Evolutionary conservation across 2,888 invertebrate genomes (phyloP).

Genomic region (Tetrapedia diversipes): DNA sequence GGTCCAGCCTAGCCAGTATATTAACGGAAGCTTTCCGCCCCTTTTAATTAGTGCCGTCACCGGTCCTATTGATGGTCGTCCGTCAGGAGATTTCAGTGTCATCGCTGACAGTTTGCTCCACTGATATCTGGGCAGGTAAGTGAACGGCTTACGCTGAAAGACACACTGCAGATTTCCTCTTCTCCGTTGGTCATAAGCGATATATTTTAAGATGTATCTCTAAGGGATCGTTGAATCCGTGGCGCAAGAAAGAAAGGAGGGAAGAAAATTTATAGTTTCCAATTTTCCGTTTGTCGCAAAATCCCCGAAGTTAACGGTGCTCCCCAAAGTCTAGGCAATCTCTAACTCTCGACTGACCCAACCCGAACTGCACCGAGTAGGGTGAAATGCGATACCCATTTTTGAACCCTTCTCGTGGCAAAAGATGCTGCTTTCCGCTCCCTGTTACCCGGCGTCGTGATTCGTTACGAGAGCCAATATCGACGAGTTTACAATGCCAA

Average conservation of each 20-base stretch:
- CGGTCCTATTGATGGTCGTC: not conserved
- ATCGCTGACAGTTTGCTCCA: too few relatives aligned
- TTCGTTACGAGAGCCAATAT: slow-evolving; percentile 13
- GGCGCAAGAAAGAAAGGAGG: not conserved
- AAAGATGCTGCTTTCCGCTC: not conserved
- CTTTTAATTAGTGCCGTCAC: not conserved
- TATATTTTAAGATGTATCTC: slow-evolving; percentile 17
- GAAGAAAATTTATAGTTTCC: slow-evolving; percentile 60
- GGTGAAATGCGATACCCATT: slow-evolving; percentile 19
- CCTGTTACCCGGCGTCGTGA: slow-evolving; percentile 16
- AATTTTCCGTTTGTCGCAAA: slow-evolving; percentile 55
- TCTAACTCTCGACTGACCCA: slow-evolving; percentile 21
- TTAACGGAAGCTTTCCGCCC: not conserved
- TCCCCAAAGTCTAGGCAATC: slow-evolving; percentile 5
- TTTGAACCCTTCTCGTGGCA: not conserved
- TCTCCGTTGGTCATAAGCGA: slow-evolving; percentile 28
- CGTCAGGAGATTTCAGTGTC: not conserved
- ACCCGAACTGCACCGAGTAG: slow-evolving; percentile 18
- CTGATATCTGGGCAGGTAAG: too few relatives aligned
- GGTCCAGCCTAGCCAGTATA: not conserved
- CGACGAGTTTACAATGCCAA: not conserved
- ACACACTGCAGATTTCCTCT: not conserved
- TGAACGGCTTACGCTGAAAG: too few relatives aligned
- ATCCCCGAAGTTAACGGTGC: slow-evolving; percentile 14
- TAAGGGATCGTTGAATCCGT: slow-evolving; percentile 9